A percentile compares a stretch with the other conserved stretches of the same genome.
phyloP scores from a whole-genome alignment of 2,797 vertebrate genomes.

The Squalus acanthias region DNA sequence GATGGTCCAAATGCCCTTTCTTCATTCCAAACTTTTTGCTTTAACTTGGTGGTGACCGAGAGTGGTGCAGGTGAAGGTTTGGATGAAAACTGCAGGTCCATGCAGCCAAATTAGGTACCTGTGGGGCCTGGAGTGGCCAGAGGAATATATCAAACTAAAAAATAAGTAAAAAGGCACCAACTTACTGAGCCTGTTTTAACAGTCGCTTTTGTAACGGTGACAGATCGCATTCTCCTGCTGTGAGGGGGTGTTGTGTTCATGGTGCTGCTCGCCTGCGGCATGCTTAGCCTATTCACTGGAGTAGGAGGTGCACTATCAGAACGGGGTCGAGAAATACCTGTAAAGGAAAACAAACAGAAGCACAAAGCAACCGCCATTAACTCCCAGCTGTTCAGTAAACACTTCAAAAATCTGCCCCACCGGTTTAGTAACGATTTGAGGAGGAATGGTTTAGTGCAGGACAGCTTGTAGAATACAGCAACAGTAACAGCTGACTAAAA shows the following conservation, averaged over 20 bases:
- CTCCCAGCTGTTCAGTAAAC: background rate
- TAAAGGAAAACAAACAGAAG: slow-evolving; percentile 25
- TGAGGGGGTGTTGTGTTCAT: slow-evolving; percentile 81
- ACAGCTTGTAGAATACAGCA: slow-evolving; percentile 22
- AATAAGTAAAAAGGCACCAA: slow-evolving; percentile 34
- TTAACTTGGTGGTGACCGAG: background rate
- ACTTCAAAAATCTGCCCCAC: slow-evolving; percentile 18
- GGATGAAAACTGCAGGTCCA: background rate
- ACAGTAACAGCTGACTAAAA: slow-evolving; percentile 38
- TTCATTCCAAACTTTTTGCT: background rate
- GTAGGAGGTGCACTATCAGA: slow-evolving; percentile 85
- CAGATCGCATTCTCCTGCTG: slow-evolving; percentile 77
- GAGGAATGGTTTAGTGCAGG: slow-evolving; percentile 23
- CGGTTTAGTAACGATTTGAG: slow-evolving; percentile 19
- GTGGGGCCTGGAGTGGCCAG: no score
- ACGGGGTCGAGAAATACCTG: slow-evolving; percentile 82
- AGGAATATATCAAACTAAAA: background rate
- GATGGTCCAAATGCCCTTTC: background rate
- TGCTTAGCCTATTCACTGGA: slow-evolving; percentile 73
- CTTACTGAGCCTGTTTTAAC: slow-evolving; percentile 87
- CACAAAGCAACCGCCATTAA: background rate
- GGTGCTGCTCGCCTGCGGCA: slow-evolving; percentile 61
- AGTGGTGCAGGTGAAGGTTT: background rate
- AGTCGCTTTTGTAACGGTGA: slow-evolving; percentile 80
- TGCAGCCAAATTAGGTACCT: background rate